phyloP scores from a whole-genome alignment of 2,797 vertebrate genomes.

The Merluccius polli region DNA sequence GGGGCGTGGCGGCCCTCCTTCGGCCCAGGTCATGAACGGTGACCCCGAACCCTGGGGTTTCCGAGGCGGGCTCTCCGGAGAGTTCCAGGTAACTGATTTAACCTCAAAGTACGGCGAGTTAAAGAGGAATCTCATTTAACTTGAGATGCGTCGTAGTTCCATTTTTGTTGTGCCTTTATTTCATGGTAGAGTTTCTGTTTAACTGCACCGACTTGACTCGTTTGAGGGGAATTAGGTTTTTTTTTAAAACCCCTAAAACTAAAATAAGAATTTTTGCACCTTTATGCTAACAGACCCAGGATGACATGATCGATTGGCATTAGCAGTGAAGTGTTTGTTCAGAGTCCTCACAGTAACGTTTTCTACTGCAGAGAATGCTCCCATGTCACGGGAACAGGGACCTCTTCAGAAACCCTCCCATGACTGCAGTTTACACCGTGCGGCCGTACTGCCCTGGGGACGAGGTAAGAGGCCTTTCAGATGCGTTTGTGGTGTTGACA shows the following conservation, averaged over 20 bases:
- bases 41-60: slow-evolving; percentile 98
- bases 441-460: slow-evolving; percentile 87
- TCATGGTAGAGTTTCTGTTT: too few species aligned
- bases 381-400: slow-evolving; percentile 95
- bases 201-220: too few species aligned
- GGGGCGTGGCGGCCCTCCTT: slow-evolving; percentile 83
- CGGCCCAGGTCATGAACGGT: slow-evolving; percentile 85
- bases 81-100: slow-evolving; percentile 88
- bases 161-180: too few species aligned
- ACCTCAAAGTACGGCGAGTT: not conserved
- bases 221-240: too few species aligned
- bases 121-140: too few species aligned
- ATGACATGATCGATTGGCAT: too few species aligned
- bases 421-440: slow-evolving; percentile 86
- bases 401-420: slow-evolving; percentile 88
- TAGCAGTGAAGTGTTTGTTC: too few species aligned
- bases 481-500: not conserved
- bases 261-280: too few species aligned
- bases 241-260: too few species aligned
- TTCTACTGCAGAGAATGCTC: slow-evolving; percentile 85
- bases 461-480: slow-evolving; percentile 72
- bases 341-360: slow-evolving; percentile 3
- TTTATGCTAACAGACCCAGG: too few species aligned
- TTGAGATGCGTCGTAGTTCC: too few species aligned
- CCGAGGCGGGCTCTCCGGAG: slow-evolving; percentile 98